Evolutionary conservation across 2,797 vertebrate genomes (phyloP), one percentile per base, ranked within the genome.

Genomic region (Epinephelus coioides): DNA sequence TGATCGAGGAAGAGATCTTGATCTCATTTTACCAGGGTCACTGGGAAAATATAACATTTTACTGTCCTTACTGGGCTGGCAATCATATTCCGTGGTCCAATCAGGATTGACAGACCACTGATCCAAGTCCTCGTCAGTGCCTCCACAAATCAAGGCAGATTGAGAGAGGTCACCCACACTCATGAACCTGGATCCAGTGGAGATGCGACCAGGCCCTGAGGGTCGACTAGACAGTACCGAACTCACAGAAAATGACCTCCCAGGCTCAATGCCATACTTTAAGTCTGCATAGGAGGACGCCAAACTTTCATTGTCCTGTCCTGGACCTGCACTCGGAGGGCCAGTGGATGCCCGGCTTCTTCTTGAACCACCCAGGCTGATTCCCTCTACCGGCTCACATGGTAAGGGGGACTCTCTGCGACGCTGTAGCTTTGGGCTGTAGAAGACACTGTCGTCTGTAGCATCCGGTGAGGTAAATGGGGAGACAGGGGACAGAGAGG

Each of bases 121-220:
- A 72, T 91, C 77, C 0, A 76, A 66, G 69, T 89, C 85, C 8
- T 44, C 76, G 57, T 19, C 23, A n/a, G 49, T 69, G 15, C 17
- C 38, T 55, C 74, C 40, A 57, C 60, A 88, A 38, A 86, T 88
- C 27, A 84, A 44, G 11, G 70, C 56, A n/a, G 84, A 56, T 46
- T 90, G 73, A 54, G 88, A 86, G 27, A 95, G 91, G 69, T 95
- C 92, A 5, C 92, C 92, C 38, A 92, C 67, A 59, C 95, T 96
- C 92, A 91, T 88, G 74, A 90, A 89, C 65, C 89, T 88, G 23
- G 94, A 88, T 56, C 94, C 94, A 18, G 93, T 95, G 18, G 95
- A 95, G 71, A 96, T 96, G 13, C 95, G 94, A 44, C 93, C 94
- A 11, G 95, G 93, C 17, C 94, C 89, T 2, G 94, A 95, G 11